Evolutionary conservation across 2,797 vertebrate species (phyloP).

Genomic region (Typhlichthys eigenmanni): DNA sequence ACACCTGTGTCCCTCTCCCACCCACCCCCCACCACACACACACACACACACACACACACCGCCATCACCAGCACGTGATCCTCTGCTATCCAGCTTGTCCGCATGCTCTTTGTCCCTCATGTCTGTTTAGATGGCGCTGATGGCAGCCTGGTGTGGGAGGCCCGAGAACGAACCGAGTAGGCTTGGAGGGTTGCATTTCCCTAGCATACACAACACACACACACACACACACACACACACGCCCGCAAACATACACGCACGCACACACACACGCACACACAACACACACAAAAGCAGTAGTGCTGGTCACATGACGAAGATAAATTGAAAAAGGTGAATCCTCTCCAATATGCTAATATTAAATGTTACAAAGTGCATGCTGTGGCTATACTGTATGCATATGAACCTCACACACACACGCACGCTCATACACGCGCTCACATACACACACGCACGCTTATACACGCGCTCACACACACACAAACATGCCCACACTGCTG

Average conservation of each 20-base stretch:
- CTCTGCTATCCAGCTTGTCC: constrained; percentile 25
- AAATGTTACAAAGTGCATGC: constrained; percentile 12
- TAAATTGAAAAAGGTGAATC: constrained; percentile 14
- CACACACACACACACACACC: background rate
- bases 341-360: constrained; percentile 9
- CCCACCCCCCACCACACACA: constrained; percentile 1
- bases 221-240: background rate
- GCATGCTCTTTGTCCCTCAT: constrained; percentile 21
- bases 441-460: constrained; percentile 14
- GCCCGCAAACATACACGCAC: background rate
- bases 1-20: constrained; percentile 50
- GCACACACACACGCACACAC: background rate
- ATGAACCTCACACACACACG: constrained; percentile 20
- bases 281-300: background rate
- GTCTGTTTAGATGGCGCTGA: constrained; percentile 18
- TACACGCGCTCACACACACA: background rate
- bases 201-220: background rate
- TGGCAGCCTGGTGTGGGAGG: background rate
- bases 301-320: constrained; percentile 15
- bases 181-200: background rate
- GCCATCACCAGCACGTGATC: constrained; percentile 20
- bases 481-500: constrained; percentile 31
- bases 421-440: background rate
- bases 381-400: constrained; percentile 2
- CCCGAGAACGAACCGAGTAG: background rate